Conservation (phyloP, 92 coral and sea anemone genomes). For the Zoanthus sansibaricus region DNA sequence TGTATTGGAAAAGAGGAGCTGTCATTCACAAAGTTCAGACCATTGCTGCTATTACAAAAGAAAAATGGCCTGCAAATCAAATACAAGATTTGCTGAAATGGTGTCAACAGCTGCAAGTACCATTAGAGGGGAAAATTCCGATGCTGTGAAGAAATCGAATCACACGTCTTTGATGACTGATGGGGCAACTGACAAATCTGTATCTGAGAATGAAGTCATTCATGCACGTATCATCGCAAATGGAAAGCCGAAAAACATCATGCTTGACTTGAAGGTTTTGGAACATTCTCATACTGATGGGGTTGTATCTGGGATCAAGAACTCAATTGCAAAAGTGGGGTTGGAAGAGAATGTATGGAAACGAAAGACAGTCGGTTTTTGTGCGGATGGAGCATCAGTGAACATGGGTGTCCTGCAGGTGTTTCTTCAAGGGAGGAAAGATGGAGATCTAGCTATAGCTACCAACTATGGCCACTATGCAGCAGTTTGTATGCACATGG, state of each 20-base stretch:
- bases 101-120: not conserved
- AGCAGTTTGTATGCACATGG: slow-evolving; percentile 20
- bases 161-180: not conserved
- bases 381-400: slow-evolving; percentile 40
- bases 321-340: not conserved
- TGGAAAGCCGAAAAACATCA: slow-evolving; percentile 5
- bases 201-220: slow-evolving; percentile 19
- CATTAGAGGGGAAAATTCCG: not conserved
- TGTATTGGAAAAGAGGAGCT: slow-evolving; percentile 18
- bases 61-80: slow-evolving; percentile 17
- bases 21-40: slow-evolving; percentile 9
- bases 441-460: slow-evolving; percentile 19
- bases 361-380: slow-evolving; percentile 32
- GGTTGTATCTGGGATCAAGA: slow-evolving; percentile 5
- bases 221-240: not conserved
- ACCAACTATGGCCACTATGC: slow-evolving; percentile 43
- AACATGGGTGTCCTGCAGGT: slow-evolving; percentile 50
- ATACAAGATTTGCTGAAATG: slow-evolving; percentile 19
- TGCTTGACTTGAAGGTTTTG: slow-evolving; percentile 1
- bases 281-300: slow-evolving; percentile 25
- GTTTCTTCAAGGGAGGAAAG: slow-evolving; percentile 46
- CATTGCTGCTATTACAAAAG: not conserved
- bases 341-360: not conserved
- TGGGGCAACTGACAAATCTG: slow-evolving; percentile 32
- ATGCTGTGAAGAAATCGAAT: not conserved